Evolutionary conservation across 2,888 invertebrate species (phyloP), one percentile per base, ranked within the genome.

Genomic region (Arge pagana): DNA sequence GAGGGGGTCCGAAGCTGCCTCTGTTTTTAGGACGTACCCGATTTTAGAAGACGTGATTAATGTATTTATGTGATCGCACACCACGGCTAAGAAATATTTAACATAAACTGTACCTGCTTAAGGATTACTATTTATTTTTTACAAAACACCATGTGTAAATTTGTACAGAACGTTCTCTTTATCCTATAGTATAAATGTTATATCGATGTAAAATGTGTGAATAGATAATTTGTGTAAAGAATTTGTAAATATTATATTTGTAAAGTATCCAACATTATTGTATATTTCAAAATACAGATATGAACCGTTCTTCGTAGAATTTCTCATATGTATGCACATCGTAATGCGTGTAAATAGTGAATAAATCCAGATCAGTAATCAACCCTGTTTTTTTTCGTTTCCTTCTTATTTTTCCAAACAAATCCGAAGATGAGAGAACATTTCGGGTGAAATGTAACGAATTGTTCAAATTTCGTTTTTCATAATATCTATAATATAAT

Each of bases 81-180:
- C 51, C 64, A 66, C 64, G 61, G 62, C 62, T 67, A 52, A 48
- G 21, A n/a, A n/a, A 39, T 39, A 39, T 39, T 39, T 31, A 52
- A 52, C 48, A 48, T 52, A 68, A 69, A 69, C 62, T 61, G 73
- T 74, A 74, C 72, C 74, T 74, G 73, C 65, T 64, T 67, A 66
- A 74, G 68, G 68, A 70, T 68, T 70, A 70, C 66, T 73, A 74
- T 75, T 74, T 74, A 72, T 74, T 72, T 65, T 66, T 56, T 58
- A 50, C 31, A 26, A 51, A 39, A 45, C 49, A 52, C 31, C 54
- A 50, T 53, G 55, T 59, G 57, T 56, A 59, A 58, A 59, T 59
- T 59, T 57, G 57, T 59, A 56, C 56, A 55, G 51, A 57, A 54
- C 21, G 33, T 43, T 36, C 39, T 41, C 41, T 45, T 53, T 51